Conservation (phyloP, 2,113 vertebrate genomes). For the Notarius lentiginosus region DNA sequence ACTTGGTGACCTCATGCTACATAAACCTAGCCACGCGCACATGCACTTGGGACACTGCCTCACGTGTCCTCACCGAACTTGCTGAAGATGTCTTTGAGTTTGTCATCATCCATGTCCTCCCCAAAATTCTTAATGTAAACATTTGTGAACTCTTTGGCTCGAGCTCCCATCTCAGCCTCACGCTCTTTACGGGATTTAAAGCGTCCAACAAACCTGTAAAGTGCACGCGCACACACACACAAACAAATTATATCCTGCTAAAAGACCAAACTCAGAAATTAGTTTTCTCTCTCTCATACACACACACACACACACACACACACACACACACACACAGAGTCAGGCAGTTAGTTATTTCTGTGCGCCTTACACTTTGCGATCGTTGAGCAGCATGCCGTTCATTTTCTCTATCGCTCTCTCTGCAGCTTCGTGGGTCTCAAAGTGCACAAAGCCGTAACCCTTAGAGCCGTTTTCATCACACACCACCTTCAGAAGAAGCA, state of each 20-base stretch:
- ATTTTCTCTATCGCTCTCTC: conserved; percentile 99
- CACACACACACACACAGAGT: not conserved
- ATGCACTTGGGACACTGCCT: not conserved
- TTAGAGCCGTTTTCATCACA: conserved; percentile 99
- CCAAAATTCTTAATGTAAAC: conserved; percentile 97
- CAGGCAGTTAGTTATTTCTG: not conserved
- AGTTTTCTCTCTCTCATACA: not conserved
- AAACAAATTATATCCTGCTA: not conserved
- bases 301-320: not conserved
- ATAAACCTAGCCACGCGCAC: not conserved
- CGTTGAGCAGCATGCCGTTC: conserved; percentile 99
- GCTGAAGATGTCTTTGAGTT: conserved; percentile 92
- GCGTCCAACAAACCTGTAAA: conserved; percentile 87
- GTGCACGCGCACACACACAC: not conserved
- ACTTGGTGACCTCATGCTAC: too few relatives aligned
- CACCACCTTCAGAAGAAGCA: conserved; percentile 81
- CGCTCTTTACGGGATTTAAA: conserved; percentile 98
- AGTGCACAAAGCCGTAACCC: conserved; percentile 99
- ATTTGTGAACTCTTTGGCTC: conserved; percentile 96
- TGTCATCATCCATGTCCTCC: conserved; percentile 95
- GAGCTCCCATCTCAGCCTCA: conserved; percentile 92
- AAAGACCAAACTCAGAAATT: not conserved
- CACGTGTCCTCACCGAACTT: conserved; percentile 76
- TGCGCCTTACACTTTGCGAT: conserved; percentile 92
- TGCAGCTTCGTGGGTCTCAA: conserved; percentile 97